A percentile compares a stretch with the other conserved stretches of the same genome.
phyloP scores from a whole-genome alignment of 2,888 invertebrate species.

The Drosophila putrida region DNA sequence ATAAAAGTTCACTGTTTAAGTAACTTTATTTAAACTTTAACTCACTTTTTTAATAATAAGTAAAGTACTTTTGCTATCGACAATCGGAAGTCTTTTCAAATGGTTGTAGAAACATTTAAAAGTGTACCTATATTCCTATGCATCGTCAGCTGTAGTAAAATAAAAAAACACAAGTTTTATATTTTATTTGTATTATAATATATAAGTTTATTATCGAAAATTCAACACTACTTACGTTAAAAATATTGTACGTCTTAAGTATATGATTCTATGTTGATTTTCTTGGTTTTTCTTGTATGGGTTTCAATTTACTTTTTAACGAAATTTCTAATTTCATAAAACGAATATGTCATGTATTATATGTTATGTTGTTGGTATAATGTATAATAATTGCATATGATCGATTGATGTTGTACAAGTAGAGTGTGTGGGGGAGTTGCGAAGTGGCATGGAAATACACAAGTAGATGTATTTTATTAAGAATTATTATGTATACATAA shows the following conservation, averaged over 20 bases:
- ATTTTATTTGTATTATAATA: constrained; percentile 59
- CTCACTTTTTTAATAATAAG: too few species aligned
- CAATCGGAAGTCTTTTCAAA: too few species aligned
- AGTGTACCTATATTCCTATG: too few species aligned
- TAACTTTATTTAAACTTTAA: too few species aligned
- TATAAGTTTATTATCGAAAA: constrained; percentile 80
- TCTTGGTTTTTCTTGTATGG: constrained; percentile 22
- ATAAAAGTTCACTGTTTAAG: too few species aligned
- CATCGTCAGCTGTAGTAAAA: too few species aligned
- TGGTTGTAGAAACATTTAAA: too few species aligned
- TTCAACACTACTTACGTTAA: constrained; percentile 79
- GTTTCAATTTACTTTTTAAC: constrained; percentile 28
- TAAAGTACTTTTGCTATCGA: too few species aligned
- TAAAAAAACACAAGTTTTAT: not conserved
- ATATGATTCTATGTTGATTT: constrained; percentile 57
- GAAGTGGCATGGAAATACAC: constrained; percentile 53
- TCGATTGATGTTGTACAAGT: constrained; percentile 70
- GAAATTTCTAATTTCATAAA: constrained; percentile 77
- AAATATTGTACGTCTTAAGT: constrained; percentile 77
- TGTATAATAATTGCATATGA: constrained; percentile 75
- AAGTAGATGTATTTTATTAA: constrained; percentile 21
- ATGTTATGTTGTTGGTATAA: constrained; percentile 29
- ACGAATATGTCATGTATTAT: constrained; percentile 54
- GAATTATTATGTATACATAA: constrained; percentile 22
- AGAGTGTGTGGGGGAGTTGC: constrained; percentile 50